Base-by-base conservation (phyloP, 2,888 invertebrate species). In the Pomacea canaliculata region DNA sequence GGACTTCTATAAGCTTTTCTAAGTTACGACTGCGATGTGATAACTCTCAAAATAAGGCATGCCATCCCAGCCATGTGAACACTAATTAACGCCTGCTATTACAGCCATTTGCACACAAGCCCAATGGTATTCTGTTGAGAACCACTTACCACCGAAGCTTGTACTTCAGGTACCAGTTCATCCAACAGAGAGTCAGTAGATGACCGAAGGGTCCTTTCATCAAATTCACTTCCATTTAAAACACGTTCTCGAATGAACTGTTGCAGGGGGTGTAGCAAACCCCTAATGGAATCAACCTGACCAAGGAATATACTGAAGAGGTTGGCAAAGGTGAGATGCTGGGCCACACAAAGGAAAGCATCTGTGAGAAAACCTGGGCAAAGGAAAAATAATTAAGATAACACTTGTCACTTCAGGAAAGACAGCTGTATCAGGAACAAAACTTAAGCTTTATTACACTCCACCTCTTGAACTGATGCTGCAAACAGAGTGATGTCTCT, bases 201-300 rank as follows among this genome's bases (percentile, higher is more conserved):
- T 63, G 88, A 85, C 27, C 91, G 86, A 46, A 93, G 89, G 72
- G 92, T 91, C 27, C 89, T 90, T 9, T 90, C 86, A 1, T 89
- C 91, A 5, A 91, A 89, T 70, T 87, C 85, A 13, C 87, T 86
- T 66, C 91, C 92, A 48, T 92, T 86, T 73, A 93, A 87, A 1
- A 93, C 87, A 9, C 91, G 86, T 12, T 90, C 88, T 23, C 88
- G 82, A 63, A 93, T 89, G 86, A 93, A 93, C 63, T 90, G 89
- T 74, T 91, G 90, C 56, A 93, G 86, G 48, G 91, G 91, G 10
- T 84, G 87, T 65, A 91, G 90, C 66, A 93, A 89, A 67, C 91
- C 90, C 77, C 91, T 90, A 62, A 93, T 86, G 0, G 92, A 91
- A 77, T 85, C 91, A 79, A 81, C 91, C 87, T 85, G 88, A 78